These are phyloP conservation scores for Tympanoctomys barrerae DNA, from an alignment of 2,797 vertebrate species.

Conservation along the genomic window DNA sequence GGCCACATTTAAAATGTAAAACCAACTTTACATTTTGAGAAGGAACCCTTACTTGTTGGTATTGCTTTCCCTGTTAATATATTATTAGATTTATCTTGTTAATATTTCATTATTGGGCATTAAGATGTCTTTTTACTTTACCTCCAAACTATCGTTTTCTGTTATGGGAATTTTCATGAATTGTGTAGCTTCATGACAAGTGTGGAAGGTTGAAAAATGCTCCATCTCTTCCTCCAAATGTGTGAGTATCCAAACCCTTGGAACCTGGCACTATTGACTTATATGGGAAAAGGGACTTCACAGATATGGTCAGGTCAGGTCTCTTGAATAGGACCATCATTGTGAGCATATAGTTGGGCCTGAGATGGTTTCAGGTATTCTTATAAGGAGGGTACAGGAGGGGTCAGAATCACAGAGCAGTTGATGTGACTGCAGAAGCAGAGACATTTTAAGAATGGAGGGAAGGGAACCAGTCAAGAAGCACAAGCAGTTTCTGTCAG, in stretches of 20 bases:
- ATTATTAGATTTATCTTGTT: slow-evolving; percentile 7
- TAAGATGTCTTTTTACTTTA: not conserved
- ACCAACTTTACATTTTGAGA: not conserved
- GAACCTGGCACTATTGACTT: not conserved
- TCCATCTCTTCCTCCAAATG: not conserved
- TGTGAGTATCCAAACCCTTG: not conserved
- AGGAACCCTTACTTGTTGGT: not conserved
- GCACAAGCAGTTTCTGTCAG: not conserved
- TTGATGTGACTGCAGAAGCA: not conserved
- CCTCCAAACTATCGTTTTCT: not conserved
- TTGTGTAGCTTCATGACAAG: not conserved
- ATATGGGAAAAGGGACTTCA: not conserved
- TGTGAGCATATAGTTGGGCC: not conserved
- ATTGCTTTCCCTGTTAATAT: not conserved
- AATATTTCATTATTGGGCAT: not conserved
- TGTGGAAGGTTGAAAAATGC: not conserved
- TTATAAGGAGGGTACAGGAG: not conserved
- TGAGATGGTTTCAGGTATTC: not conserved
- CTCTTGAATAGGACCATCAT: not conserved
- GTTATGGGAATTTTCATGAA: not conserved
- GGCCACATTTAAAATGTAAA: slow-evolving; percentile 25
- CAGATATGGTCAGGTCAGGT: not conserved
- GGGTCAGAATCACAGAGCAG: not conserved
- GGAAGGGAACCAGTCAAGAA: not conserved
- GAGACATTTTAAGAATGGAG: not conserved